Conservation (phyloP, 2,797 vertebrate species). For the Synanceia verrucosa region DNA sequence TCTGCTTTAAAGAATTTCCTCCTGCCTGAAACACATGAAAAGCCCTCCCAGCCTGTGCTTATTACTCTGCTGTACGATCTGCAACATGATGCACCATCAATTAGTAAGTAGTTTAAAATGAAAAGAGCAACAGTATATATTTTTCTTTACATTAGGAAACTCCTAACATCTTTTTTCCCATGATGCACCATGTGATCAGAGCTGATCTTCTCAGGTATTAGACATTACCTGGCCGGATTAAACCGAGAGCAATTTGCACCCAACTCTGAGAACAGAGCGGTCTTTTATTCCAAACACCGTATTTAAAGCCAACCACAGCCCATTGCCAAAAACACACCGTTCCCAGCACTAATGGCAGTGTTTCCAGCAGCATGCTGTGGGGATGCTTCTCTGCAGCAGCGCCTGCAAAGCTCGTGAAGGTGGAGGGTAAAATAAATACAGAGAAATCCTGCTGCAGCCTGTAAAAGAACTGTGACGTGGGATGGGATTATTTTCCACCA, state of each 20-base stretch:
- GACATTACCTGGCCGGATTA: not conserved
- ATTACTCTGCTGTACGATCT: too few species aligned
- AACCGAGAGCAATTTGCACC: not conserved
- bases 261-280: not conserved
- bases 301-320: constrained; percentile 1
- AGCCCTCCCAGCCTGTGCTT: too few species aligned
- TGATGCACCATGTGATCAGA: not conserved
- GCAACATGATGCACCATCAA: not conserved
- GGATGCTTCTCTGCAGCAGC: constrained; percentile 20
- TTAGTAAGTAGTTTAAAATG: not conserved
- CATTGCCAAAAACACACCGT: constrained; percentile 6
- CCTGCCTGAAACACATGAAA: too few species aligned
- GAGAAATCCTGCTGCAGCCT: constrained; percentile 30
- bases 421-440: constrained; percentile 23
- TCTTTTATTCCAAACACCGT: not conserved
- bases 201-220: too few species aligned
- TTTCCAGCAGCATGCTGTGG: constrained; percentile 23
- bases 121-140: not conserved
- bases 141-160: too few species aligned
- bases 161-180: not conserved
- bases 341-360: not conserved
- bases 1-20: too few species aligned
- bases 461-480: constrained; percentile 22
- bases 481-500: constrained; percentile 25
- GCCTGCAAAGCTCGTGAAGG: constrained; percentile 13